Base-by-base conservation (phyloP, 2,888 invertebrate genomes). In the Diplazon laetatorius region DNA sequence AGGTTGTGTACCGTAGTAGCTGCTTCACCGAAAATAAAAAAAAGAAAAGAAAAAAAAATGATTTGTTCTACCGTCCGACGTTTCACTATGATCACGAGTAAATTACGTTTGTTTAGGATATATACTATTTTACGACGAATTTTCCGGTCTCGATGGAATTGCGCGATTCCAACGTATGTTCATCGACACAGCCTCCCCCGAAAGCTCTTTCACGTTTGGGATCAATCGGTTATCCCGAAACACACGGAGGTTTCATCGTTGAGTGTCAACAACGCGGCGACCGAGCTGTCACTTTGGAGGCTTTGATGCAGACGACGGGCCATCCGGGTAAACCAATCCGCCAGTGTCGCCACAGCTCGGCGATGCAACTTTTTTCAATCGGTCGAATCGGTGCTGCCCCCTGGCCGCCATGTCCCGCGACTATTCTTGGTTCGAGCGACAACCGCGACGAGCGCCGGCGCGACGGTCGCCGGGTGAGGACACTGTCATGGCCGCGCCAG, bases 211-310 rank as follows among this genome's bases (percentile, higher is more conserved):
- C 16, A 14, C 46, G 44, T 44, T 18, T 20, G 42, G 39, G 68
- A 70, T 63, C 20, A 66, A 63, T 59, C 65, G 59, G 22, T 48
- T 59, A 37, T 42, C 12, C 75, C 46, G 62, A 71, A 78, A 70
- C n/a, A n/a, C n/a, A 73, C 77, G 44, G 44, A 69, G 48, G 42
- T 50, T 76, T 80, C 63, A 52, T 60, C 74, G 48, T 74, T 77
- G 2, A 81, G 78, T 81, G 81, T 82, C 82, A 82, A 82, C 81
- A 82, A 81, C 74, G 76, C 73, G 59, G 74, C 80, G 69, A 60
- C 42, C 69, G 80, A 82, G 77, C 82, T 82, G 82, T 82, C 82
- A 82, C 75, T 81, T 78, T 71, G 77, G 63, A n/a, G n/a, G 72
- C 72, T 76, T 79, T 78, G 77, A 81, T 79, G 81, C 78, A 76